These are phyloP conservation scores for Naso thynnoides DNA, from an alignment of 2,797 vertebrate species.

Conservation along the genomic window DNA sequence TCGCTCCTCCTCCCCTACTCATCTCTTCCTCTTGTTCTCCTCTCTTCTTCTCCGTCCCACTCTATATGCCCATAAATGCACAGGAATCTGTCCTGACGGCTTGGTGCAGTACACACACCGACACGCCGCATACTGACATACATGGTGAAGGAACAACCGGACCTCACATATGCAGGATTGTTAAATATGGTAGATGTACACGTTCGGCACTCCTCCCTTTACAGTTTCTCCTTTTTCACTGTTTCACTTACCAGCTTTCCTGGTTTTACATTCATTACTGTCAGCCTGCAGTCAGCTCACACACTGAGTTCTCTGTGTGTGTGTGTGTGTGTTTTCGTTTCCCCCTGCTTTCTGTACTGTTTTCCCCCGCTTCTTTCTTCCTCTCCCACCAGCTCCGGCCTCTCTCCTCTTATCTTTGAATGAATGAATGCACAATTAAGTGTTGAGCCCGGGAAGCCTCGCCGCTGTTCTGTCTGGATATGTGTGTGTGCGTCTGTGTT, in stretches of 20 bases:
- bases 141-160: constrained; percentile 19
- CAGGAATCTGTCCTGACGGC: constrained; percentile 11
- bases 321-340: constrained; percentile 38
- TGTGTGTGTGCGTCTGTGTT: constrained; percentile 27
- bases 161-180: constrained; percentile 21
- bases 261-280: constrained; percentile 77
- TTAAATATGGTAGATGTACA: constrained; percentile 41
- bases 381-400: constrained; percentile 53
- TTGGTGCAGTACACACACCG: constrained; percentile 13
- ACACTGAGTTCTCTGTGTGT: constrained; percentile 25
- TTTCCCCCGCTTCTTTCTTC: constrained; percentile 51
- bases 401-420: constrained; percentile 66
- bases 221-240: constrained; percentile 40
- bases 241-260: constrained; percentile 64
- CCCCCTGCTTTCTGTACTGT: constrained; percentile 30
- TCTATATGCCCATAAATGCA: constrained; percentile 45
- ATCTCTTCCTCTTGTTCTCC: neutral
- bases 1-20: neutral
- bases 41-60: neutral
- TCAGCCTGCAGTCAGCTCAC: constrained; percentile 66
- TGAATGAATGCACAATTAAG: constrained; percentile 67
- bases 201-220: constrained; percentile 55
- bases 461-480: constrained; percentile 10
- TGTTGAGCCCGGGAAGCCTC: constrained; percentile 47
- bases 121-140: constrained; percentile 9